Conservation (phyloP, 1,140 invertebrate species). For the Campoletis sonorensis region DNA sequence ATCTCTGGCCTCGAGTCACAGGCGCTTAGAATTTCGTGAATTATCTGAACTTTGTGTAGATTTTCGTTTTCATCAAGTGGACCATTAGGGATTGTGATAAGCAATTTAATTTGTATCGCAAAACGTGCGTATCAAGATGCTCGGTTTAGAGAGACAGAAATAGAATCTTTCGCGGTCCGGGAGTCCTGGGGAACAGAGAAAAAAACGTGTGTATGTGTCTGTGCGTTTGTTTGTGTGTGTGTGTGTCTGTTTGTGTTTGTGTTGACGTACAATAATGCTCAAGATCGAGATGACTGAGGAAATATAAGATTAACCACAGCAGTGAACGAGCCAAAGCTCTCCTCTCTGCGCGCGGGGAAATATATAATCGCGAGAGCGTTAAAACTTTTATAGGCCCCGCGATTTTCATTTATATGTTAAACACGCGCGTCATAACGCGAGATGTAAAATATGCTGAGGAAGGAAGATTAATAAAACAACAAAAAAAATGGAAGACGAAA, state of each 20-base stretch:
- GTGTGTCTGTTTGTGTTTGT: too few species aligned
- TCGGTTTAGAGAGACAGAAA: not conserved
- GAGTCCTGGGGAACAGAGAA: not conserved
- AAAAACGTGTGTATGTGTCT: not conserved
- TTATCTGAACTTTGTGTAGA: too few species aligned
- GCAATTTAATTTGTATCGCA: not conserved
- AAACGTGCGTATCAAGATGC: not conserved
- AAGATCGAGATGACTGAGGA: not conserved
- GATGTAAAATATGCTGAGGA: not conserved
- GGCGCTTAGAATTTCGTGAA: too few species aligned
- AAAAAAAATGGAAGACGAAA: too few species aligned
- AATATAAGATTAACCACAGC: not conserved
- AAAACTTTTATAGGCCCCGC: slow-evolving; percentile 68
- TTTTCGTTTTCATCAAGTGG: too few species aligned
- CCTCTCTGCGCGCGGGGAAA: not conserved
- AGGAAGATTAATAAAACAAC: slow-evolving; percentile 34
- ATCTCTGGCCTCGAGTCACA: too few species aligned
- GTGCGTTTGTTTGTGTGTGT: too few species aligned
- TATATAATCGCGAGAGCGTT: slow-evolving; percentile 63
- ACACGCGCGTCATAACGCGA: slow-evolving; percentile 62
- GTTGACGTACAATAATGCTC: slow-evolving; percentile 28
- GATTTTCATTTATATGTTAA: slow-evolving; percentile 75
- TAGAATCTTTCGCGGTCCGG: slow-evolving; percentile 35
- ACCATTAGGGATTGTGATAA: too few species aligned
- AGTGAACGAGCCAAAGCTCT: not conserved